phyloP scores from a whole-genome alignment of 2,113 vertebrate genomes.

The Anguilla japonica region DNA sequence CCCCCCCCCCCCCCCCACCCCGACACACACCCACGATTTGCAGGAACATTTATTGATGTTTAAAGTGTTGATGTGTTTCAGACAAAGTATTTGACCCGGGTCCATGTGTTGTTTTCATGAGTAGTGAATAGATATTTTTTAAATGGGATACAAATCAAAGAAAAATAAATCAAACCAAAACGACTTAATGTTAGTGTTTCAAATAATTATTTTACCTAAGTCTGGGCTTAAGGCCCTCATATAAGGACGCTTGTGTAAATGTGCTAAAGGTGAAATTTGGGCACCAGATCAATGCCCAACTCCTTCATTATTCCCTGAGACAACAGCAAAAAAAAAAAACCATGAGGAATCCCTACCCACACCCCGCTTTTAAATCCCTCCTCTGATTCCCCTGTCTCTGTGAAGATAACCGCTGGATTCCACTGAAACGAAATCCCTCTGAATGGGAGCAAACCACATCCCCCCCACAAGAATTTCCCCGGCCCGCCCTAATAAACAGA shows the following conservation, averaged over 20 bases:
- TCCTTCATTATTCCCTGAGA: constrained; percentile 15
- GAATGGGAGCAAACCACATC: constrained; percentile 56
- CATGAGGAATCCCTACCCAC: constrained; percentile 18
- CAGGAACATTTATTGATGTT: no score
- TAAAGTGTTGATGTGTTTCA: no score
- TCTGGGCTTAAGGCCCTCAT: neutral
- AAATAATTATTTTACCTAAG: neutral
- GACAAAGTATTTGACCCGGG: no score
- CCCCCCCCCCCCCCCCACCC: no score
- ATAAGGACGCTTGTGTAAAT: constrained; percentile 55
- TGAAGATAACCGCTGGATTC: constrained; percentile 50
- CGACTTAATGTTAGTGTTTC: no score
- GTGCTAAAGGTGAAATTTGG: constrained; percentile 41
- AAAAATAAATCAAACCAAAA: no score
- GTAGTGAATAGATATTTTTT: no score
- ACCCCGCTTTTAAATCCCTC: constrained; percentile 37
- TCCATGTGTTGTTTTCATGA: no score
- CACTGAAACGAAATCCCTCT: constrained; percentile 55
- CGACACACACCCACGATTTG: no score
- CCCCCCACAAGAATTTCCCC: constrained; percentile 52
- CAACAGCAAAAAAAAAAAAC: constrained; percentile 25
- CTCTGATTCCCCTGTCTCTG: constrained; percentile 22
- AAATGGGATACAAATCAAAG: no score
- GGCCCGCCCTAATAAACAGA: constrained; percentile 52
- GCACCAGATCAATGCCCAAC: constrained; percentile 25